Evolutionary conservation across 2,113 vertebrate genomes (phyloP).

Genomic region (Hemiscyllium ocellatum): DNA sequence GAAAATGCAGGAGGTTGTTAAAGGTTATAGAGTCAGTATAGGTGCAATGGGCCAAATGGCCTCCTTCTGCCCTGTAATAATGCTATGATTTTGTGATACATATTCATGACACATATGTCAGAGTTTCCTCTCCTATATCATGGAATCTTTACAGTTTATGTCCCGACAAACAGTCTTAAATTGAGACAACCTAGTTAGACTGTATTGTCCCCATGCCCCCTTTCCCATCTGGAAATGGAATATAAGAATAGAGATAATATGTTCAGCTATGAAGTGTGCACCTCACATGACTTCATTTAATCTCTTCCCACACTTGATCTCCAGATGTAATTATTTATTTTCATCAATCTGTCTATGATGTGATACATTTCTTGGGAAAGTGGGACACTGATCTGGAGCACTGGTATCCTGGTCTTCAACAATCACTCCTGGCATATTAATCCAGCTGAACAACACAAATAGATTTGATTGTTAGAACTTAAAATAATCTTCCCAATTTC

Average conservation of each 20-base stretch:
- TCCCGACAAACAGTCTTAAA: not conserved
- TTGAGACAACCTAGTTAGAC: not conserved
- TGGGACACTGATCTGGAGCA: too few species aligned
- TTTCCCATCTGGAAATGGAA: not conserved
- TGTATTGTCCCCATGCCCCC: not conserved
- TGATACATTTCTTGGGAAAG: too few species aligned
- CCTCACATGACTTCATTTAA: not conserved
- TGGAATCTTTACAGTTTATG: too few species aligned
- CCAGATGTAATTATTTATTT: not conserved
- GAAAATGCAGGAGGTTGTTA: too few species aligned
- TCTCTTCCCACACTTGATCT: not conserved
- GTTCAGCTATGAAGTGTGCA: not conserved
- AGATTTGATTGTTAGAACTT: not conserved
- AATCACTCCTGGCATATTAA: not conserved
- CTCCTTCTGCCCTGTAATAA: too few species aligned
- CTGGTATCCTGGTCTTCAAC: not conserved
- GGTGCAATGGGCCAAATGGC: too few species aligned
- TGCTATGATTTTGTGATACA: too few species aligned
- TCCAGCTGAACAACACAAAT: not conserved
- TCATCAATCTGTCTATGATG: too few species aligned
- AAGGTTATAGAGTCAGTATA: too few species aligned
- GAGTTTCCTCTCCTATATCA: too few species aligned
- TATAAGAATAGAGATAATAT: not conserved
- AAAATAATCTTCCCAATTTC: not conserved
- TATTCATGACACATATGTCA: too few species aligned